Conservation (phyloP, 2,113 vertebrate species). For the Pteruthius melanotis region DNA sequence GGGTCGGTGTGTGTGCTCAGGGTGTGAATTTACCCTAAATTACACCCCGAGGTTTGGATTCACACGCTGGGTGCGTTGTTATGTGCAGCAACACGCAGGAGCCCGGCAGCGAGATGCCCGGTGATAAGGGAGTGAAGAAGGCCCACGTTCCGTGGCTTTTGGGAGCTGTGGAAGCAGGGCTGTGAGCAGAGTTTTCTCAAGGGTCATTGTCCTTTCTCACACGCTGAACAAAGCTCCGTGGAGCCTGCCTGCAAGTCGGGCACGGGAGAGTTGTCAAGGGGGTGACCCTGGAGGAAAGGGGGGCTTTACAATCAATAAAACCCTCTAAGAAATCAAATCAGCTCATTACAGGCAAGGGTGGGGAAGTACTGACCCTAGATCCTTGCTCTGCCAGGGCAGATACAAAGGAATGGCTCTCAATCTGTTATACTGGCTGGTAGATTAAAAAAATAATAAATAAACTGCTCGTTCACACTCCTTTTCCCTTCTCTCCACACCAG, state of each 20-base stretch:
- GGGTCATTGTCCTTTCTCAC: not conserved
- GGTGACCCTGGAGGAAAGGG: not conserved
- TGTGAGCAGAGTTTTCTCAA: not conserved
- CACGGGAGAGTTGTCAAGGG: too few species aligned
- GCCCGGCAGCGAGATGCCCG: not conserved
- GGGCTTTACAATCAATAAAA: not conserved
- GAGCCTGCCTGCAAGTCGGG: fast-evolving
- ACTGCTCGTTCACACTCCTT: not conserved
- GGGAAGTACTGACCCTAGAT: not conserved
- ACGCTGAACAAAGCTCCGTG: fast-evolving
- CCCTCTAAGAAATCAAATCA: not conserved
- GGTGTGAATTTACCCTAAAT: not conserved
- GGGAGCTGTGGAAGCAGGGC: not conserved
- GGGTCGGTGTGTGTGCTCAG: not conserved
- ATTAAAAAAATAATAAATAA: not conserved
- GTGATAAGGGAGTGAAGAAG: not conserved
- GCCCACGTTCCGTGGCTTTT: not conserved
- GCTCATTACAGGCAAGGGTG: not conserved
- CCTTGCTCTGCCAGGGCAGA: not conserved
- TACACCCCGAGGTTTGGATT: not conserved
- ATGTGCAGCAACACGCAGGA: not conserved
- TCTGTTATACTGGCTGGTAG: not conserved
- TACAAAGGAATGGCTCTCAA: not conserved
- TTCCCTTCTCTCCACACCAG: not conserved
- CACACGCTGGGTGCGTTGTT: fast-evolving